Base-by-base conservation (phyloP, 2,888 invertebrate species). In the Phyllotreta striolata region DNA sequence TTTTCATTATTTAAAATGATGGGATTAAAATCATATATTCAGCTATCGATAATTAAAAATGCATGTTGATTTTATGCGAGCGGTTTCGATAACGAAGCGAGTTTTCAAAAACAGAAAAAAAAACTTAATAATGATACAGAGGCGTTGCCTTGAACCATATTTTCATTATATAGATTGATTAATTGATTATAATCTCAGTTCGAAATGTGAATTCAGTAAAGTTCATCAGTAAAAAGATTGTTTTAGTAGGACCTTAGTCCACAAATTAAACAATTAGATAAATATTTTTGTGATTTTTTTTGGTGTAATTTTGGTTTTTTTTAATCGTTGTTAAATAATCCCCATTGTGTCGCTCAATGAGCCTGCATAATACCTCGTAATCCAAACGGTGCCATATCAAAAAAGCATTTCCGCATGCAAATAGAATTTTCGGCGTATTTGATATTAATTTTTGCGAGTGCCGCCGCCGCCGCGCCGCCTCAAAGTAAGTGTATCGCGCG, bases 361-460 rank as follows among this genome's bases (percentile, higher is more conserved):
- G 40, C 40, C 41, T 24, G 41, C 24, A 41, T 7, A 34, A 55
- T 41, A 38, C n/a, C 13, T 14, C 41, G 40, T 47, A 62, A 46
- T 3, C 24, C 24, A 24, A 24, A 24, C 24, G 24, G 52, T 49
- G 44, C 10, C 35, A 64, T 41, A 13, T 43, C 41, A 55, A 62
- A 41, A 62, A 57, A 57, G 46, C 52, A 61, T 61, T 65, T 65
- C 57, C 63, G 63, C 61, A 57, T 56, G 52, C 62, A 68, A 70
- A 70, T 66, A 66, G 59, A 70, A 65, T 70, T 70, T 66, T 63
- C 59, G 63, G 66, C 63, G 66, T 64, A 66, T 69, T 63, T 57
- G 66, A 64, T 62, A 70, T 68, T 57, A 68, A 66, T 68, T 66
- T 69, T 68, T 56, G 55, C 63, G 24, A 24, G 24, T 24, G 24